Percentiles rank a stretch among this genome's conserved stretches.
Conservation (phyloP, 1,140 invertebrate genomes). For the Pissodes strobi region DNA sequence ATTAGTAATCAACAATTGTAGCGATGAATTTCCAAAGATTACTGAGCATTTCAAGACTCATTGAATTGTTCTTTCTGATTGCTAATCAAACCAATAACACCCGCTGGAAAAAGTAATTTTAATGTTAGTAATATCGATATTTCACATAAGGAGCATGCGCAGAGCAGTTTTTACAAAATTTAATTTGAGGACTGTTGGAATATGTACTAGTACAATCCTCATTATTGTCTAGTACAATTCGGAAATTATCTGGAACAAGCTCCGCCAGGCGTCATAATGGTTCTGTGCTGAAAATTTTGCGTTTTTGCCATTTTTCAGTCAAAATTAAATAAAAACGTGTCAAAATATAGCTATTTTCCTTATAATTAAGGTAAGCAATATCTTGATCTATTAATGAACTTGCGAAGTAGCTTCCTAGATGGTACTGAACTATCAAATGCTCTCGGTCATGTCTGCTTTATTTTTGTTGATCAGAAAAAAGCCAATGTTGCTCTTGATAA, state of each 20-base stretch:
- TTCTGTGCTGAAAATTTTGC: constrained; percentile 10
- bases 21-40: too few relatives aligned
- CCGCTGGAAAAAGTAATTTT: too few relatives aligned
- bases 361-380: constrained; percentile 27
- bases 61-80: too few relatives aligned
- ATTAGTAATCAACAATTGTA: too few relatives aligned
- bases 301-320: constrained; percentile 25
- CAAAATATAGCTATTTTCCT: constrained; percentile 24
- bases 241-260: not conserved
- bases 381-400: not conserved
- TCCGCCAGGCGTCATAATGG: constrained; percentile 31
- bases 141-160: too few relatives aligned
- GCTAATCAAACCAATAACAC: too few relatives aligned
- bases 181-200: too few relatives aligned
- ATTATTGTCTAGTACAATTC: constrained; percentile 8
- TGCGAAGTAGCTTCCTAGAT: constrained; percentile 5
- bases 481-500: constrained; percentile 43
- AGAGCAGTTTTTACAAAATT: too few relatives aligned
- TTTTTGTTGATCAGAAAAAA: constrained; percentile 48
- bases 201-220: too few relatives aligned
- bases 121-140: too few relatives aligned
- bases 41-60: too few relatives aligned
- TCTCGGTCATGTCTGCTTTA: constrained; percentile 43
- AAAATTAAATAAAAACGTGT: constrained; percentile 19
- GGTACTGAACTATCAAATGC: constrained; percentile 31